Conservation (phyloP, 2,113 vertebrate species). For the Heptranchias perlo region DNA sequence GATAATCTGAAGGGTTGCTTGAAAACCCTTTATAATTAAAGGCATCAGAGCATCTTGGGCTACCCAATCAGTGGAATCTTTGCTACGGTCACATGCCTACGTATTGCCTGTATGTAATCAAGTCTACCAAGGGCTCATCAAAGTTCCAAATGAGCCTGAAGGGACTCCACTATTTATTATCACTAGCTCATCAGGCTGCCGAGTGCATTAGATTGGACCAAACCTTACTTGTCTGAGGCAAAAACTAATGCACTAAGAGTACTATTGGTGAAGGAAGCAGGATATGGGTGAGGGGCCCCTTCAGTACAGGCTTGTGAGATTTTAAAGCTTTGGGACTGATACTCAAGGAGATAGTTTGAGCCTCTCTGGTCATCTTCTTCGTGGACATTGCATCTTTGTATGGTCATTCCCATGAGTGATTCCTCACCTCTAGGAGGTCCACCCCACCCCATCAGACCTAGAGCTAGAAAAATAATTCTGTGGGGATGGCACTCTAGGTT, state of each 20-base stretch:
- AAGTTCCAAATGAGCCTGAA: not conserved
- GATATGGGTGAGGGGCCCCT: not conserved
- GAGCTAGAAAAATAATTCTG: not conserved
- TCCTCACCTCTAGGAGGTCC: not conserved
- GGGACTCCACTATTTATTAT: not conserved
- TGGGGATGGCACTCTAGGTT: not conserved
- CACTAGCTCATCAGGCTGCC: not conserved
- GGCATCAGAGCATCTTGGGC: too few relatives aligned
- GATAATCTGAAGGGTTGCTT: too few relatives aligned
- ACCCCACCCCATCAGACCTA: too few relatives aligned
- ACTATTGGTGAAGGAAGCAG: not conserved
- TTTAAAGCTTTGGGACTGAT: not conserved
- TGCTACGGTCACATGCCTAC: too few relatives aligned
- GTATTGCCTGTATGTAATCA: too few relatives aligned
- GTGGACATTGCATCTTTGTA: not conserved
- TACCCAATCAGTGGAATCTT: too few relatives aligned
- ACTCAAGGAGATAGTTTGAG: not conserved
- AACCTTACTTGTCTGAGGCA: not conserved
- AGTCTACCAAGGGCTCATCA: not conserved
- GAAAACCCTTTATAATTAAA: too few relatives aligned
- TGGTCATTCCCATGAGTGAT: not conserved
- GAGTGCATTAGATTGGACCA: not conserved
- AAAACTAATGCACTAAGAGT: not conserved
- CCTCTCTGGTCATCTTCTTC: not conserved
- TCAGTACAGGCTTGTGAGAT: not conserved